Evolutionary conservation across 2,797 vertebrate species (phyloP).

Genomic region (Anguilla marmorata): DNA sequence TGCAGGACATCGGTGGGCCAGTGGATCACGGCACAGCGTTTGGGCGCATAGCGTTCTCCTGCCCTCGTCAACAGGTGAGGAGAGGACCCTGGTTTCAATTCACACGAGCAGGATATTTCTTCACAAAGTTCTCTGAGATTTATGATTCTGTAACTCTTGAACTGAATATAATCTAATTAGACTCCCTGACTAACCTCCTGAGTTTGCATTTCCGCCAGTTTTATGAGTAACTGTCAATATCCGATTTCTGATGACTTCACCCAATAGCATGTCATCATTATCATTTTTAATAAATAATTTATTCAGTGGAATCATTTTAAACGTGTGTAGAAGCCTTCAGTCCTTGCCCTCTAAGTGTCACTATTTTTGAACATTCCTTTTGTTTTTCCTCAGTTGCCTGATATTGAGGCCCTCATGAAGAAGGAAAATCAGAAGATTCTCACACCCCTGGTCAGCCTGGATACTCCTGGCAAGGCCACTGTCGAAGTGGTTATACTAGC

Average conservation of each 20-base stretch:
- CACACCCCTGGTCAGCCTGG: slow-evolving; percentile 89
- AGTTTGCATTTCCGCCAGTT: background rate
- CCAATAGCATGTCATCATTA: background rate
- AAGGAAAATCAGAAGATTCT: slow-evolving; percentile 87
- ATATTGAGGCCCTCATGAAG: slow-evolving; percentile 84
- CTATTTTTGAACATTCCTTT: background rate
- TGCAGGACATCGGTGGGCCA: slow-evolving; percentile 67
- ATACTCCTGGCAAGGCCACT: slow-evolving; percentile 94
- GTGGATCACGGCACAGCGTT: slow-evolving; percentile 90
- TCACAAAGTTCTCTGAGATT: background rate
- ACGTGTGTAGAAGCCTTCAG: background rate
- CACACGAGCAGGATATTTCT: background rate
- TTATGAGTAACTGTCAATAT: background rate
- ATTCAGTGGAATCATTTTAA: background rate
- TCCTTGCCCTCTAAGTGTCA: background rate
- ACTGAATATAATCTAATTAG: background rate
- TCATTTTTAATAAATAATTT: background rate
- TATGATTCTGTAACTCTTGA: background rate
- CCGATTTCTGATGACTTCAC: background rate
- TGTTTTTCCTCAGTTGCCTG: slow-evolving; percentile 71
- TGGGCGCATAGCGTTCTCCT: slow-evolving; percentile 94
- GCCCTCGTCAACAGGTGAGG: slow-evolving; percentile 85
- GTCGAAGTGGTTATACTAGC: slow-evolving; percentile 95
- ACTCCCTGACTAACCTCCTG: background rate
- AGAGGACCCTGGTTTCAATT: background rate